Percentiles rank a stretch among this genome's conserved stretches.
Evolutionary conservation across 1,140 invertebrate species (phyloP).

Genomic region (Apocrypta bakeri): DNA sequence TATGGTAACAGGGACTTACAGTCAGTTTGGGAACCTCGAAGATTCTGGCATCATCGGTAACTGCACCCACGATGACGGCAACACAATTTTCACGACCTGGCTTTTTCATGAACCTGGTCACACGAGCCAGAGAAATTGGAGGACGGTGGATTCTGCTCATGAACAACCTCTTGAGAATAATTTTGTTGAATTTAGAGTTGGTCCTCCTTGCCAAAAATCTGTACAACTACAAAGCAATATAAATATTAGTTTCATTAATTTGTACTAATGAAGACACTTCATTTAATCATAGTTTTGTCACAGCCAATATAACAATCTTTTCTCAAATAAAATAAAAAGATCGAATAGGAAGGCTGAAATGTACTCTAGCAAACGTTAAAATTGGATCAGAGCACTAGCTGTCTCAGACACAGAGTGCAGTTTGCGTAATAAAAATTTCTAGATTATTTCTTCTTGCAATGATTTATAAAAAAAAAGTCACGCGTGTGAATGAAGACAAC

Average conservation of each 20-base stretch:
- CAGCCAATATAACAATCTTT: constrained; percentile 54
- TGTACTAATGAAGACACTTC: no score
- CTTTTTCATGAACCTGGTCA: constrained; percentile 92
- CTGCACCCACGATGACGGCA: constrained; percentile 94
- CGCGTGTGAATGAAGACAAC: background rate
- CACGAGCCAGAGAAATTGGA: constrained; percentile 91
- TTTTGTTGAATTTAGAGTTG: constrained; percentile 96
- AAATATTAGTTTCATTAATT: background rate
- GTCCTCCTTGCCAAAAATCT: constrained; percentile 96
- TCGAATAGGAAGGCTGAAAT: constrained; percentile 58
- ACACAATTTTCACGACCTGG: constrained; percentile 89
- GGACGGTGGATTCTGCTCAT: constrained; percentile 97
- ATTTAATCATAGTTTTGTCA: constrained; percentile 32
- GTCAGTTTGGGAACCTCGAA: constrained; percentile 94
- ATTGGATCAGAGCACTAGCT: constrained; percentile 54
- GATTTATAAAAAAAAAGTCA: background rate
- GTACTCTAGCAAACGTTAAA: constrained; percentile 59
- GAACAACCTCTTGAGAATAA: constrained; percentile 94
- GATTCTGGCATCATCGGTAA: constrained; percentile 97
- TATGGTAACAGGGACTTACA: no score
- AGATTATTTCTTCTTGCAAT: no score
- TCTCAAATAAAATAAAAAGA: constrained; percentile 46
- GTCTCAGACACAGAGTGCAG: constrained; percentile 57
- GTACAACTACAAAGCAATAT: constrained; percentile 83
- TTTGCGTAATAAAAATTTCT: constrained; percentile 50